Conservation (phyloP, 2,113 vertebrate genomes). For the Mixornis gularis region DNA sequence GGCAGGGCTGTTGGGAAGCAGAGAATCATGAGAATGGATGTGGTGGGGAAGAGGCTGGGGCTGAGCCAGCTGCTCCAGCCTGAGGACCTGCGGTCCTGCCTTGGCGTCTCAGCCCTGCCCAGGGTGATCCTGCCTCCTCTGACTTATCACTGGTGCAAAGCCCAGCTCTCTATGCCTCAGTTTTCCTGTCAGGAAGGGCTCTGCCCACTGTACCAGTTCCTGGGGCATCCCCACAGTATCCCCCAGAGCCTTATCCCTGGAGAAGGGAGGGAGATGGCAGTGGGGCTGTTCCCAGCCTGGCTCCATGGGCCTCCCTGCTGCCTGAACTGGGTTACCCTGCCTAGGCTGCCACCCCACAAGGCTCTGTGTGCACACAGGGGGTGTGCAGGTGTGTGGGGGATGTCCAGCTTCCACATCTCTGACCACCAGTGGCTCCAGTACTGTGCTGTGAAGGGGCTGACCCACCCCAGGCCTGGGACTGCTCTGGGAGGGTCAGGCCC, state of each 20-base stretch:
- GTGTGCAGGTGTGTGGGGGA: not conserved
- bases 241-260: not conserved
- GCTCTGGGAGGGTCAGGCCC: not conserved
- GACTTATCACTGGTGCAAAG: not conserved
- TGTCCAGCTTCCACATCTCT: not conserved
- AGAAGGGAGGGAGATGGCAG: not conserved
- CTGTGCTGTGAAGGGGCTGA: not conserved
- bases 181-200: not conserved
- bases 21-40: not conserved
- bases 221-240: fast-evolving
- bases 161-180: not conserved
- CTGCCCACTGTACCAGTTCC: fast-evolving
- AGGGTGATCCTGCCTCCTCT: not conserved
- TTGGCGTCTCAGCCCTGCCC: not conserved
- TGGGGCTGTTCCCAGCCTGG: not conserved
- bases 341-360: not conserved
- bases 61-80: not conserved
- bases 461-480: fast-evolving
- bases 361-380: not conserved
- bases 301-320: fast-evolving
- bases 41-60: not conserved
- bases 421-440: not conserved
- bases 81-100: not conserved
- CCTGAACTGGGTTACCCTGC: not conserved
- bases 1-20: not conserved